Conservation (phyloP, 2,113 vertebrate species). For the Elephantulus edwardii region DNA sequence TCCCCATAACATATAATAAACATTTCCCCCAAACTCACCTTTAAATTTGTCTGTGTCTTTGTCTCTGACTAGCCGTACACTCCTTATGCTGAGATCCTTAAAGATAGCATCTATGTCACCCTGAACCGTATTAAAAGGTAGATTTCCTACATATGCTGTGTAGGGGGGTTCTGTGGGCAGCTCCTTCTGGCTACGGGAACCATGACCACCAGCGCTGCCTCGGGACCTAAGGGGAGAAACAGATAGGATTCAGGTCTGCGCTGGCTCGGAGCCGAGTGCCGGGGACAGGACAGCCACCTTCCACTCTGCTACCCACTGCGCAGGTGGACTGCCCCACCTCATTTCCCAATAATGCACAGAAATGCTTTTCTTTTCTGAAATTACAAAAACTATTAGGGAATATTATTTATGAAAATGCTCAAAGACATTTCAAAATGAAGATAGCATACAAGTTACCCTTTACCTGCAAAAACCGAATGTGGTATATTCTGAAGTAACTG, state of each 20-base stretch:
- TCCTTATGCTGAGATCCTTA: slow-evolving; percentile 95
- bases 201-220: slow-evolving; percentile 87
- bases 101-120: slow-evolving; percentile 99
- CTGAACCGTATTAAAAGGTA: slow-evolving; percentile 97
- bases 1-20: not conserved
- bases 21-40: slow-evolving; percentile 84
- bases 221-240: slow-evolving; percentile 86
- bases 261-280: no score
- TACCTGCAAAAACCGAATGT: not conserved
- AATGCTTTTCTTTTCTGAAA: no score
- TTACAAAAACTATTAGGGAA: not conserved
- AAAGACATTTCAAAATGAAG: not conserved
- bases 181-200: slow-evolving; percentile 95
- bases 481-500: not conserved
- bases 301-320: not conserved
- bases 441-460: not conserved
- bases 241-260: not conserved
- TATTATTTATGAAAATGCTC: not conserved
- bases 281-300: not conserved
- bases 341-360: no score
- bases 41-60: slow-evolving; percentile 99
- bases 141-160: slow-evolving; percentile 97
- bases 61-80: slow-evolving; percentile 96
- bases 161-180: slow-evolving; percentile 97
- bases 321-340: no score